Evolutionary conservation across 2,888 invertebrate genomes (phyloP), one percentile per base, ranked within the genome.

Genomic region (Heliconius ethilla): DNA sequence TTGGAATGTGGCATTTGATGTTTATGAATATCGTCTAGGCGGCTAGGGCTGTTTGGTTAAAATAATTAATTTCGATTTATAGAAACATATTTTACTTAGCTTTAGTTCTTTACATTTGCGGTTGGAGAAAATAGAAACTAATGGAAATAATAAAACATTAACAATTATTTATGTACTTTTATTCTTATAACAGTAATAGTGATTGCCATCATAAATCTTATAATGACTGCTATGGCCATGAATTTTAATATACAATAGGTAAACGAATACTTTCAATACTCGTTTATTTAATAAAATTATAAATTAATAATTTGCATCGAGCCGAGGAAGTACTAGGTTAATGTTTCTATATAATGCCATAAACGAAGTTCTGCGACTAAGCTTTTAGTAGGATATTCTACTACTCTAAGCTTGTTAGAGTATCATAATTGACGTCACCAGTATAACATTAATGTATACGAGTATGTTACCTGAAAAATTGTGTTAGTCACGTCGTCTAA

Each of bases 311-410:
- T 40, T 40, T 40, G 2, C 67, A 37, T 25, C 37, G 37, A 67
- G n/a, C n/a, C 40, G 25, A 40, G 40, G 40, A 25, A 25, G 25
- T 25, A 45, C 25, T 9, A 6, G 13, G 69, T 40, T 45, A 67
- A 67, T 45, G n/a, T 69, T 40, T 40, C 13, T 9, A 69, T 9
- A 40, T 45, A 45, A 69, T 45, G 40, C 40, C 25, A 25, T 69
- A 9, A 69, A 13, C 25, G 40, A 69, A 40, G 69, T 25, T 40
- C 18, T 25, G 2, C 67, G 37, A 25, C 67, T 40, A 67, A 67
- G 67, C 67, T 67, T 67, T 67, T 69, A 69, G 69, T 69, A 10
- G 10, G 66, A 10, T 22, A 37, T 37, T 67, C n/a, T 37, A 33
- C 33, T 33, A 33, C 33, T 33, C 6, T 33, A 33, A 33, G 33